Evolutionary conservation across 2,113 vertebrate genomes (phyloP).

Genomic region (Toxostoma redivivum): DNA sequence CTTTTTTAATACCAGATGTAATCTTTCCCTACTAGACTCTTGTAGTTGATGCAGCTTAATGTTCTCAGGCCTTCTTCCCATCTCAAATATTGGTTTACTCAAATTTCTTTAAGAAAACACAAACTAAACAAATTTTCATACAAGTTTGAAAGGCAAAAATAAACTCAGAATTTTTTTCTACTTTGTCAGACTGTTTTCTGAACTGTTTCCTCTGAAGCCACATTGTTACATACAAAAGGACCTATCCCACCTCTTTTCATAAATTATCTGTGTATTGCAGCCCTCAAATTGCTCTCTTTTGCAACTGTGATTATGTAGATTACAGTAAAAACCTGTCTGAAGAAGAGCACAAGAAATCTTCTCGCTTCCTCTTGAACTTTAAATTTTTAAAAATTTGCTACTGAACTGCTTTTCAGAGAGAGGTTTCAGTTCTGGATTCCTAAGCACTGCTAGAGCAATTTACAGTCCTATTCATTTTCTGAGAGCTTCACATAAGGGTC

Average conservation of each 20-base stretch:
- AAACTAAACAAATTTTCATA: neutral
- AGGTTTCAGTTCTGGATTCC: neutral
- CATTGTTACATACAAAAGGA: neutral
- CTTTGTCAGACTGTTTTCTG: neutral
- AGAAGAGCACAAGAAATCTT: neutral
- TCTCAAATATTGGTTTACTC: neutral
- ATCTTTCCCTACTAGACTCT: neutral
- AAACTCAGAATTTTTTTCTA: neutral
- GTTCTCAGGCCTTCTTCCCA: neutral
- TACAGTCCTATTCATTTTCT: neutral
- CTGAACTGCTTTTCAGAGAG: conserved; percentile 15
- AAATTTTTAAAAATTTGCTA: neutral
- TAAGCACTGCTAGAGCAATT: neutral
- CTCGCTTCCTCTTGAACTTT: neutral
- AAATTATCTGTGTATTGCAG: neutral
- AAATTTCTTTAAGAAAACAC: neutral
- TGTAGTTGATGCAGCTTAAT: neutral
- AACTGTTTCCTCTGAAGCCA: neutral
- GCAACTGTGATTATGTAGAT: neutral
- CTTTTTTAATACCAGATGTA: neutral
- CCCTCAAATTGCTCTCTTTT: neutral
- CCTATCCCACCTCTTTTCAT: neutral
- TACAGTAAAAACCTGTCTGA: conserved; percentile 29
- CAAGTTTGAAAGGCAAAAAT: neutral
- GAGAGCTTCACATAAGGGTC: conserved; percentile 12